A percentile compares a stretch with the other conserved stretches of the same genome.
Conservation (phyloP, 2,888 invertebrate species). For the Orthosia incerta region DNA sequence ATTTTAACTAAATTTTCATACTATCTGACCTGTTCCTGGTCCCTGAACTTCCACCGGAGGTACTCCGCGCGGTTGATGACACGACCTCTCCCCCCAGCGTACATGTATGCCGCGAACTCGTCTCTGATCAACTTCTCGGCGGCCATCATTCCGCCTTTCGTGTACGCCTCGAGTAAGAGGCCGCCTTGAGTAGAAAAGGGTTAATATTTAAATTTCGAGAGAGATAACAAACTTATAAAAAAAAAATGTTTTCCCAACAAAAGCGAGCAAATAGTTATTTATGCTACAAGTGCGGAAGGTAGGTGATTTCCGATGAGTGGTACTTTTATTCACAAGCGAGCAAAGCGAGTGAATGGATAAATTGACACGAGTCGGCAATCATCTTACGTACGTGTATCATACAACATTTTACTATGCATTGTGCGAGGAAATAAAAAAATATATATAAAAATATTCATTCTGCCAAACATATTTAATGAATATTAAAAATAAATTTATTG, state of each 20-base stretch:
- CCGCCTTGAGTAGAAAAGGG: conserved; percentile 91
- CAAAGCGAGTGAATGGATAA: too few species aligned
- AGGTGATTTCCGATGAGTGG: too few species aligned
- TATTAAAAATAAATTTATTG: too few species aligned
- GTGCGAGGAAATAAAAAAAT: too few species aligned
- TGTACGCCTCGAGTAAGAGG: conserved; percentile 96
- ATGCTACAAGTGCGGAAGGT: too few species aligned
- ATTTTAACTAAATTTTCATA: neutral
- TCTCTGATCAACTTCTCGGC: conserved; percentile 96
- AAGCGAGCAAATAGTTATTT: too few species aligned
- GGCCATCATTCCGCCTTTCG: conserved; percentile 95
- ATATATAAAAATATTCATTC: too few species aligned
- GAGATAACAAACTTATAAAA: neutral
- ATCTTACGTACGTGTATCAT: too few species aligned
- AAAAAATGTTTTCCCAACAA: neutral
- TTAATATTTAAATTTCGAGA: neutral
- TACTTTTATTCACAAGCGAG: too few species aligned
- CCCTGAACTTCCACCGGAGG: conserved; percentile 97
- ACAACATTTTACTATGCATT: too few species aligned
- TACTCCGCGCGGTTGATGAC: conserved; percentile 97
- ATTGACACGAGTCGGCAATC: too few species aligned
- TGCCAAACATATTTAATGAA: too few species aligned
- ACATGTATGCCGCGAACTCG: conserved; percentile 97
- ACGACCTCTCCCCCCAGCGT: conserved; percentile 95
- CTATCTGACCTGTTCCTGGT: conserved; percentile 93